Evolutionary conservation across 2,888 invertebrate genomes (phyloP).

Genomic region (Erebia aethiops): DNA sequence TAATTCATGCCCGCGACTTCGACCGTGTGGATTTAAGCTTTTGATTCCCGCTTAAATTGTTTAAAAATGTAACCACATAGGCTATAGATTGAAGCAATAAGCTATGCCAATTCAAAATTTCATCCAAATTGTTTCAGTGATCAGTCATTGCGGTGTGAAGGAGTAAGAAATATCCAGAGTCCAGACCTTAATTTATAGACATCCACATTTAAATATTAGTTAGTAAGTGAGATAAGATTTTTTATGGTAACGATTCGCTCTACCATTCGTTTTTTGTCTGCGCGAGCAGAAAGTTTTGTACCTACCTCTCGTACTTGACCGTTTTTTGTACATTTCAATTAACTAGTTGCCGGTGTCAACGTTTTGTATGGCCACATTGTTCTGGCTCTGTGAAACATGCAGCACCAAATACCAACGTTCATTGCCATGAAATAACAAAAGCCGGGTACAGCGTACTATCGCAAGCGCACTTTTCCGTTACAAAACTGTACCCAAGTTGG

Average conservation of each 20-base stretch:
- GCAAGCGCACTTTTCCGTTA: conserved; percentile 17
- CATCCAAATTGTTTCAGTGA: too few relatives aligned
- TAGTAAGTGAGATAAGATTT: too few relatives aligned
- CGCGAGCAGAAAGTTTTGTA: too few relatives aligned
- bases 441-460: conserved; percentile 7
- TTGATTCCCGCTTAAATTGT: neutral
- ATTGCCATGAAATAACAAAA: conserved; percentile 28
- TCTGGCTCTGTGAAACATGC: conserved; percentile 18
- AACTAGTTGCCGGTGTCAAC: conserved; percentile 9
- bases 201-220: too few relatives aligned
- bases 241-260: too few relatives aligned
- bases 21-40: neutral
- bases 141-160: too few relatives aligned
- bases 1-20: too few relatives aligned
- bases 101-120: too few relatives aligned
- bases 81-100: too few relatives aligned
- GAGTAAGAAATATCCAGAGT: too few relatives aligned
- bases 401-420: conserved; percentile 11
- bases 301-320: conserved; percentile 2
- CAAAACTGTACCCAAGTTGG: conserved; percentile 3
- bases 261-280: neutral
- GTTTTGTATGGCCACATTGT: conserved; percentile 9
- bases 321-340: conserved; percentile 4
- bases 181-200: too few relatives aligned
- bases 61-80: too few relatives aligned